Evolutionary conservation across 2,888 invertebrate species (phyloP), one percentile per base, ranked within the genome.

Genomic region (Drosophila algonquin): DNA sequence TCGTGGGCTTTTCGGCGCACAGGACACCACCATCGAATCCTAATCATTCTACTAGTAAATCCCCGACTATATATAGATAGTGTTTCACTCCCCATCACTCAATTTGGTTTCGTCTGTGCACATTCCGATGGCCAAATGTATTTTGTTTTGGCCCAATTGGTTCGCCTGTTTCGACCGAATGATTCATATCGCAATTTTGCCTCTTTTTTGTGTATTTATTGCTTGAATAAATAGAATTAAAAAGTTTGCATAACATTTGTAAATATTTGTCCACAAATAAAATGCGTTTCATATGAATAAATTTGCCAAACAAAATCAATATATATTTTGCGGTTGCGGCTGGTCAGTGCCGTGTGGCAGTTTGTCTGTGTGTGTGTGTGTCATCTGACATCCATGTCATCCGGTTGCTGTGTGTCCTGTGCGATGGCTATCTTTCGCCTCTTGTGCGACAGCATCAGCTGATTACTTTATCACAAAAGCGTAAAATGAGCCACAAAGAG

Each of bases 401-500:
- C 24, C 44, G 50, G 27, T 1, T n/a, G 50, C 24, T 50, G n/a
- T 50, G n/a, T 46, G 14, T 44, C 52, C 44, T 44, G 32, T 52
- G 14, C 52, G 27, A 46, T 27, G 21, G 46, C 53, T 45, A 60
- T 73, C 73, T 61, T 56, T 51, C 61, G 83, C 81, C 86, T 80
- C 73, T 79, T 85, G 83, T 77, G 81, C 83, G 78, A 75, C 77
- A 79, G 76, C 86, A 89, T 87, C 87, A 81, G 80, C 86, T 89
- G 87, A 87, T 87, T 87, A 85, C 87, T 89, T 89, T 87, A 87
- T 85, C 87, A 79, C 76, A 81, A 83, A 78, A 77, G 77, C 84
- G 74, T 76, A 78, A 88, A 88, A 86, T 87, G 89, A 88, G 85
- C 58, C 52, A 48, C 30, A 44, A 47, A 45, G 35, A 18, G 24